A percentile compares a stretch with the other conserved stretches of the same genome.
phyloP scores from a whole-genome alignment of 2,888 invertebrate species.

The Hydrotaea diabolus region DNA sequence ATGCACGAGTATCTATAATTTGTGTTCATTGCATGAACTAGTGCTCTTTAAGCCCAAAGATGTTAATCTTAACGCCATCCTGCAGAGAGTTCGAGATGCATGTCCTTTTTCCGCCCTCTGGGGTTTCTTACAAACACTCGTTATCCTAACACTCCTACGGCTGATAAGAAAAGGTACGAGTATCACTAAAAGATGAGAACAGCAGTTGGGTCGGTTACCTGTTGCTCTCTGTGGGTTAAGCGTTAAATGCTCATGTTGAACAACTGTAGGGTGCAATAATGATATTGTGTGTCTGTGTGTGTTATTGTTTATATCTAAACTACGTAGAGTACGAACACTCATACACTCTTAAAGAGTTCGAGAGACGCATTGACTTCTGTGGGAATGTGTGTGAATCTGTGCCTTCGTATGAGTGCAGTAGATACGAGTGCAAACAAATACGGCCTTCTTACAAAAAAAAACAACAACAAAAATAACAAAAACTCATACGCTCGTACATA shows the following conservation, averaged over 20 bases:
- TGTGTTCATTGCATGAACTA: background rate
- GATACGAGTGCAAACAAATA: slow-evolving; percentile 54
- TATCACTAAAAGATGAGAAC: no score
- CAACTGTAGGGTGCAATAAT: slow-evolving; percentile 17
- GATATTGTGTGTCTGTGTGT: background rate
- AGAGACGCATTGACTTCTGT: slow-evolving; percentile 5
- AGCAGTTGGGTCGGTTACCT: no score
- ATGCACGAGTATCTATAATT: background rate
- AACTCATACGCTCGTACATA: slow-evolving; percentile 30
- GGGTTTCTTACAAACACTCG: background rate
- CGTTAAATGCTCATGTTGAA: slow-evolving; percentile 15
- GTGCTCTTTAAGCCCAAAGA: background rate
- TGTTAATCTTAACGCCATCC: slow-evolving; percentile 4
- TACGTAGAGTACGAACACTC: background rate
- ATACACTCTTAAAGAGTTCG: background rate
- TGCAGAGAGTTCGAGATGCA: background rate
- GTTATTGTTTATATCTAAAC: background rate
- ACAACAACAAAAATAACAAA: slow-evolving; percentile 17
- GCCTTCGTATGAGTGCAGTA: background rate
- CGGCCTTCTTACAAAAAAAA: no score
- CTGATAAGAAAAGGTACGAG: background rate
- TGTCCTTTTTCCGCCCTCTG: background rate
- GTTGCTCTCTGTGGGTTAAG: background rate
- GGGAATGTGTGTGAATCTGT: background rate
- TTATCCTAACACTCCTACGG: background rate